Evolutionary conservation across 2,888 invertebrate genomes (phyloP).

Genomic region (Himalopsyche japonica): DNA sequence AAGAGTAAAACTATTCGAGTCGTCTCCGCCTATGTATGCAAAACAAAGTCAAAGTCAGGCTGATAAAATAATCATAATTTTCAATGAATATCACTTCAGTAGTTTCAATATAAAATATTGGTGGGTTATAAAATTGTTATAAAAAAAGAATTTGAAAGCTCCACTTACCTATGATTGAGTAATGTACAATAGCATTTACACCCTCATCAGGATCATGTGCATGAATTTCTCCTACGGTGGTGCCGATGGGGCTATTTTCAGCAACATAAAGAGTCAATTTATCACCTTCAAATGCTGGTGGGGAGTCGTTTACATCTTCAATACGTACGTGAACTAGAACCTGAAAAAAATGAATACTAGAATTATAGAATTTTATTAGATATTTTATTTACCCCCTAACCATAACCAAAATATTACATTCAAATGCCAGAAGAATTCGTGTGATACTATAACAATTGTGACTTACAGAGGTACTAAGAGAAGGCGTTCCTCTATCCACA

Average conservation of each 20-base stretch:
- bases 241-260: constrained; percentile 96
- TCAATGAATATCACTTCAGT: not conserved
- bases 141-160: not conserved
- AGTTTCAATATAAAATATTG: too few relatives aligned
- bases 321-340: constrained; percentile 79
- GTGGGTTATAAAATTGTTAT: not conserved
- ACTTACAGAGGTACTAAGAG: constrained; percentile 64
- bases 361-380: too few relatives aligned
- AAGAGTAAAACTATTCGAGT: constrained; percentile 82
- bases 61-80: not conserved
- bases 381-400: too few relatives aligned
- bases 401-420: too few relatives aligned
- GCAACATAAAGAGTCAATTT: constrained; percentile 86
- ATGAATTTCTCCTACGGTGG: constrained; percentile 87
- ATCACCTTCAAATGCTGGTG: constrained; percentile 86
- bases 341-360: too few relatives aligned
- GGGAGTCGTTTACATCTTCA: constrained; percentile 89
- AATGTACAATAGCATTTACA: constrained; percentile 87
- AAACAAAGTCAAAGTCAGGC: not conserved
- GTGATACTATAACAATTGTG: too few relatives aligned
- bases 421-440: not conserved
- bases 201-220: constrained; percentile 94
- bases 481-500: constrained; percentile 85
- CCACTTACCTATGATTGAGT: constrained; percentile 81
- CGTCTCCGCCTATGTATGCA: constrained; percentile 69